Evolutionary conservation across 92 coral and sea anemone species (phyloP).

Genomic region (Parazoanthus swiftii): DNA sequence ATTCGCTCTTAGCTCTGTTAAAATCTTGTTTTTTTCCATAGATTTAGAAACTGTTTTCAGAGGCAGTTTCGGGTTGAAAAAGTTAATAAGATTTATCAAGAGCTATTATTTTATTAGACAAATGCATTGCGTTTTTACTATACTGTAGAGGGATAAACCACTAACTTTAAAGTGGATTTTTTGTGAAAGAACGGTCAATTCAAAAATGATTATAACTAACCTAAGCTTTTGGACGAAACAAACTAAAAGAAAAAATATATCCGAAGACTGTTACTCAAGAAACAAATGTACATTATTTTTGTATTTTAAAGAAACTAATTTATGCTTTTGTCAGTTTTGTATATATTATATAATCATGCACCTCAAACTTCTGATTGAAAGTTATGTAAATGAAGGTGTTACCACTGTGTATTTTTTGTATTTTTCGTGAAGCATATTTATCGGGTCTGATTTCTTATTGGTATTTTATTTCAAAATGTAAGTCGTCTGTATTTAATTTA

Average conservation of each 20-base stretch:
- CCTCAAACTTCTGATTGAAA: neutral
- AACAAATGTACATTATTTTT: conserved; percentile 13
- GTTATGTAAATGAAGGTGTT: no score
- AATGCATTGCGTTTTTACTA: no score
- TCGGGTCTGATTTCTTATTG: neutral
- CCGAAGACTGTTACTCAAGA: neutral
- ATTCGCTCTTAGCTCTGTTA: neutral
- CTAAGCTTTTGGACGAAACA: neutral
- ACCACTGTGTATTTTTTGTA: neutral
- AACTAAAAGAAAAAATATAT: neutral
- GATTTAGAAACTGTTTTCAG: neutral
- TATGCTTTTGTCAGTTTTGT: conserved; percentile 15
- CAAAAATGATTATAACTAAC: no score
- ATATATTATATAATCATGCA: neutral
- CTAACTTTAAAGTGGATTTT: neutral
- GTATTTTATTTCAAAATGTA: neutral
- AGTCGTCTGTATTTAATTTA: neutral
- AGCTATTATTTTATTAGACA: no score
- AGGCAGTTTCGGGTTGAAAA: no score
- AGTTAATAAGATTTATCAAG: no score
- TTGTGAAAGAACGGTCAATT: no score
- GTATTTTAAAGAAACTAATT: conserved; percentile 21
- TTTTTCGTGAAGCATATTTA: no score
- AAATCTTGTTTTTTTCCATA: neutral
- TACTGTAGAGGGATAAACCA: no score